Conservation (phyloP, 2,888 invertebrate genomes). For the Didymodactylos carnosus region DNA sequence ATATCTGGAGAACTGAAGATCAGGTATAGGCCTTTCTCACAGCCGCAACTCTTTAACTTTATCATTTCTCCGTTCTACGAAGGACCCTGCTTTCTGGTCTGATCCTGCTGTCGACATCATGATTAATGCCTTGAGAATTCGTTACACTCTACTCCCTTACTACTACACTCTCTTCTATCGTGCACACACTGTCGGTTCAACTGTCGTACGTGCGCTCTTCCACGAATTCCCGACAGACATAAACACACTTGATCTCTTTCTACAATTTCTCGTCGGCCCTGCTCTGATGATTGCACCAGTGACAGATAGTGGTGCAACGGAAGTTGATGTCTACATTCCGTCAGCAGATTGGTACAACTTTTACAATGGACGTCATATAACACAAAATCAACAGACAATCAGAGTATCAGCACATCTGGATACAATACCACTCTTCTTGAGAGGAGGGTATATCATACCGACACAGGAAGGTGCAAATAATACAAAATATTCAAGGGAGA, state of each 20-base stretch:
- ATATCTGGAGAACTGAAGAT: no score
- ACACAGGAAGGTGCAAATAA: slow-evolving; percentile 14
- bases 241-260: slow-evolving; percentile 20
- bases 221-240: slow-evolving; percentile 44
- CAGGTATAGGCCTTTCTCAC: slow-evolving; percentile 16
- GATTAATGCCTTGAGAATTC: slow-evolving; percentile 21
- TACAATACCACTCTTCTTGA: slow-evolving; percentile 20
- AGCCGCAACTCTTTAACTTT: slow-evolving; percentile 14
- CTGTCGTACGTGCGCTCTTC: slow-evolving; percentile 57
- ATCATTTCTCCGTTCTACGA: no score
- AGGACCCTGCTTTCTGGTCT: slow-evolving; percentile 56
- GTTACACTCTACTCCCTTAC: slow-evolving; percentile 28
- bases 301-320: slow-evolving; percentile 20
- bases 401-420: not conserved
- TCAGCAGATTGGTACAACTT: slow-evolving; percentile 9
- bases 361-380: not conserved
- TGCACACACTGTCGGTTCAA: slow-evolving; percentile 46
- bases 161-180: slow-evolving; percentile 28
- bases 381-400: not conserved
- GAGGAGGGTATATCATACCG: slow-evolving; percentile 25
- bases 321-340: slow-evolving; percentile 1
- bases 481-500: slow-evolving; percentile 4
- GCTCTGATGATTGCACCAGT: slow-evolving; percentile 30
- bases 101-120: slow-evolving; percentile 42
- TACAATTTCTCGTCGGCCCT: slow-evolving; percentile 32